Percentiles rank a stretch among this genome's conserved stretches.
Evolutionary conservation across 2,888 invertebrate genomes (phyloP).

Genomic region (Crossocerus cetratus): DNA sequence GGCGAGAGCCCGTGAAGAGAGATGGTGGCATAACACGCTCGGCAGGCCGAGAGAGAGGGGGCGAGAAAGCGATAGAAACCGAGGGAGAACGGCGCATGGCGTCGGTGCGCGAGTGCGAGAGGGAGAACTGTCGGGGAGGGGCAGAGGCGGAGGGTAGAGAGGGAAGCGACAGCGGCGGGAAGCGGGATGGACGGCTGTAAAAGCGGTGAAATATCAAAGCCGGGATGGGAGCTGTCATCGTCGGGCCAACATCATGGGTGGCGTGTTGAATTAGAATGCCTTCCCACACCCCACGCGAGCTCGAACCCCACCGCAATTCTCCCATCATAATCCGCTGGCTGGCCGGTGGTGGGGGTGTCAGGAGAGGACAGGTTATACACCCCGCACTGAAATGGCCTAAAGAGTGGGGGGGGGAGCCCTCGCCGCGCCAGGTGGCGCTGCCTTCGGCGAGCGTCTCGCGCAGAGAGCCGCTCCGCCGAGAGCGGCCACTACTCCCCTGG

Average conservation of each 20-base stretch:
- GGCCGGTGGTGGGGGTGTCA: constrained; percentile 65
- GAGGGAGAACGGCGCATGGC: not conserved
- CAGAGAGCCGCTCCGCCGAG: constrained; percentile 47
- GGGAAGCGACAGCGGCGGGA: constrained; percentile 27
- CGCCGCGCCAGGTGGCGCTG: constrained; percentile 58
- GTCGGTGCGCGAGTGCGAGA: constrained; percentile 23
- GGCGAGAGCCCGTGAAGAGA: too few relatives aligned
- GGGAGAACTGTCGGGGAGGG: constrained; percentile 28
- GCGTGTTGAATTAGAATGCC: constrained; percentile 78
- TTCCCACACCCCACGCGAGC: constrained; percentile 68
- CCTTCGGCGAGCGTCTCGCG: constrained; percentile 54
- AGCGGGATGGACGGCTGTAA: constrained; percentile 66
- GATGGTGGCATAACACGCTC: too few relatives aligned
- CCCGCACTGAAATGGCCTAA: constrained; percentile 76
- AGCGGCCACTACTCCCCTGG: constrained; percentile 70
- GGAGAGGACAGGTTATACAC: constrained; percentile 73
- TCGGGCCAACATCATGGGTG: constrained; percentile 77
- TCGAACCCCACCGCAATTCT: constrained; percentile 64
- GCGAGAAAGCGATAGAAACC: constrained; percentile 17
- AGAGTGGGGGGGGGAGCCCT: constrained; percentile 62
- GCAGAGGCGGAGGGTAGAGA: not conserved
- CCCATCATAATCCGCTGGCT: constrained; percentile 60
- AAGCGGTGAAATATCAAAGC: constrained; percentile 78
- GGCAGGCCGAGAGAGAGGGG: constrained; percentile 5
- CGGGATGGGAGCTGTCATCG: constrained; percentile 78